Percentiles rank a stretch among this genome's conserved stretches.
These are phyloP conservation scores for Leptinotarsa juncta DNA, from an alignment of 2,888 invertebrate genomes.

Conservation along the genomic window DNA sequence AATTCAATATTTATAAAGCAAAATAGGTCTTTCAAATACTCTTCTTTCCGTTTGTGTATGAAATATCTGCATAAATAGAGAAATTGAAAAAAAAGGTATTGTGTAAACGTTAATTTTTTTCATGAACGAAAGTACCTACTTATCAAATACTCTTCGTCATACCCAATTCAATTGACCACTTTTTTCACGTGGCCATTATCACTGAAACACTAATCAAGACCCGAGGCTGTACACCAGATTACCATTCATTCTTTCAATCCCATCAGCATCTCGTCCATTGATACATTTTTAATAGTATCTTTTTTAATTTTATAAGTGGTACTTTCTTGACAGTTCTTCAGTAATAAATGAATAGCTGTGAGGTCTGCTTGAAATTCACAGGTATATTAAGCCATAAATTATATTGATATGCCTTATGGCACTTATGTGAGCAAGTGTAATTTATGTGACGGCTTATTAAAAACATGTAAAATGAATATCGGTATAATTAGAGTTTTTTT, in stretches of 20 bases:
- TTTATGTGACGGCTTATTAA: constrained; percentile 25
- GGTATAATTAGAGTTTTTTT: constrained; percentile 25
- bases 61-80: too few relatives aligned
- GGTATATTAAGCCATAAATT: constrained; percentile 29
- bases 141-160: too few relatives aligned
- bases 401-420: constrained; percentile 14
- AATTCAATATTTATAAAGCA: too few relatives aligned
- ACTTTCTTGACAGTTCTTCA: constrained; percentile 16
- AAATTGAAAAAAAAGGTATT: too few relatives aligned
- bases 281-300: constrained; percentile 20
- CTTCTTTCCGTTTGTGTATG: too few relatives aligned
- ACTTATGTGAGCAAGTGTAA: constrained; percentile 26
- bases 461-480: constrained; percentile 24
- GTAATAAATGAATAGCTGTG: constrained; percentile 20
- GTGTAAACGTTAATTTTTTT: too few relatives aligned
- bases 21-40: too few relatives aligned
- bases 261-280: constrained; percentile 16
- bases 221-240: constrained; percentile 1
- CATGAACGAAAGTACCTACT: too few relatives aligned
- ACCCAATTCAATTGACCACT: background rate
- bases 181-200: background rate
- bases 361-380: constrained; percentile 26
- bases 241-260: constrained; percentile 16
- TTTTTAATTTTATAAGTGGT: constrained; percentile 25
- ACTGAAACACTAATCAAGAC: background rate